These are phyloP conservation scores for Lepetodrilus schrolli DNA, from an alignment of 2,888 invertebrate genomes.

Conservation along the genomic window DNA sequence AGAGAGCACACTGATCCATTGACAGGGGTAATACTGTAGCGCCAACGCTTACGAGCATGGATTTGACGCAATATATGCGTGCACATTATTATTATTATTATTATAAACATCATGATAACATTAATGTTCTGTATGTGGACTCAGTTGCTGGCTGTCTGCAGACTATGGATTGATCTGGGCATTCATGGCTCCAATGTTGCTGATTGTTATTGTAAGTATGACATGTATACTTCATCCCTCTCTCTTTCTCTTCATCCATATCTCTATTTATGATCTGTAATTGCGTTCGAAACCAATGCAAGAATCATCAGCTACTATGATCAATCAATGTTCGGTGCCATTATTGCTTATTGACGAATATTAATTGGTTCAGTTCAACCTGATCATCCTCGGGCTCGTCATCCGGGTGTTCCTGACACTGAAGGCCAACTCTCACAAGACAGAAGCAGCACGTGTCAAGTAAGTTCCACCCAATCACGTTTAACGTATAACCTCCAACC, in stretches of 20 bases:
- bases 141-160: constrained; percentile 59
- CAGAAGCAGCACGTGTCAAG: constrained; percentile 55
- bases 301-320: not conserved
- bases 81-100: too few species aligned
- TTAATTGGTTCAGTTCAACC: constrained; percentile 47
- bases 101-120: too few species aligned
- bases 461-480: constrained; percentile 20
- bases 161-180: constrained; percentile 60
- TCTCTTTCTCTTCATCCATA: not conserved
- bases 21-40: too few species aligned
- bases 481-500: too few species aligned
- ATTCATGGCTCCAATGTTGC: constrained; percentile 58
- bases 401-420: constrained; percentile 54
- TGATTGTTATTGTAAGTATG: constrained; percentile 51
- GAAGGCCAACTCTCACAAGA: constrained; percentile 49
- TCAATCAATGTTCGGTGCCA: not conserved
- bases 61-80: too few species aligned
- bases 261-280: not conserved
- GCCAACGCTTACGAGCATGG: too few species aligned
- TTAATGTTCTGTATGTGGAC: too few species aligned
- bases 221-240: not conserved
- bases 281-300: not conserved
- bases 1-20: too few species aligned
- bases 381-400: constrained; percentile 54
- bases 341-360: not conserved